Evolutionary conservation across 2,888 invertebrate genomes (phyloP), one percentile per base, ranked within the genome.

Genomic region (Cataglyphis altisquamis): DNA sequence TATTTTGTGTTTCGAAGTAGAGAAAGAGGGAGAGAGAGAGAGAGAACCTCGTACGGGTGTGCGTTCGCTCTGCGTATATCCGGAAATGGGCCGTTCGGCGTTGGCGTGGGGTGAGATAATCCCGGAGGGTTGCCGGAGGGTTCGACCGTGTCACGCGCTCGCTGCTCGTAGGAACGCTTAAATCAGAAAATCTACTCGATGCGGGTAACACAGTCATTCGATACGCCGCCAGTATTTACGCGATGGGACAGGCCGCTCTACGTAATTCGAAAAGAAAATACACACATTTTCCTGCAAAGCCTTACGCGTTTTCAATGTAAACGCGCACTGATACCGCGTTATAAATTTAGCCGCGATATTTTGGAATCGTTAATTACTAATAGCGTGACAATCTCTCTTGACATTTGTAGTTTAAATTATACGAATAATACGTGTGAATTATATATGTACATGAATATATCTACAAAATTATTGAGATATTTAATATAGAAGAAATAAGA

Each of bases 41-140:
- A 68, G 60, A 52, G 67, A 73, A 48, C 84, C 66, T 68, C 41
- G 66, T 82, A 64, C 48, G 18, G 29, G 70, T 82, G 63, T 62
- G 66, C 83, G 75, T 78, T 62, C 81, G 62, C 74, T 66, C 75
- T 64, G 82, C 82, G 85, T 85, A 80, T 86, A 86, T 87, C 86
- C 84, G 84, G 84, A 89, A 88, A 84, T 82, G 88, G 86, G 86
- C 84, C 88, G 85, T 70, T 84, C 81, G 82, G 84, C 77, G 78
- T 78, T 32, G 73, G 81, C 85, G 78, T 84, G 84, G 88, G 88
- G 88, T 88, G 88, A 89, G 87, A 88, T 88, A 88, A 89, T 87
- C 88, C 87, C 89, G 82, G 85, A 87, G 88, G 88, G 89, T 86
- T 88, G 87, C 82, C 82, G 82, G 86, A 87, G 86, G 85, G 86